Conservation (phyloP, 2,797 vertebrate genomes). For the Pseudomugil tenellus region DNA sequence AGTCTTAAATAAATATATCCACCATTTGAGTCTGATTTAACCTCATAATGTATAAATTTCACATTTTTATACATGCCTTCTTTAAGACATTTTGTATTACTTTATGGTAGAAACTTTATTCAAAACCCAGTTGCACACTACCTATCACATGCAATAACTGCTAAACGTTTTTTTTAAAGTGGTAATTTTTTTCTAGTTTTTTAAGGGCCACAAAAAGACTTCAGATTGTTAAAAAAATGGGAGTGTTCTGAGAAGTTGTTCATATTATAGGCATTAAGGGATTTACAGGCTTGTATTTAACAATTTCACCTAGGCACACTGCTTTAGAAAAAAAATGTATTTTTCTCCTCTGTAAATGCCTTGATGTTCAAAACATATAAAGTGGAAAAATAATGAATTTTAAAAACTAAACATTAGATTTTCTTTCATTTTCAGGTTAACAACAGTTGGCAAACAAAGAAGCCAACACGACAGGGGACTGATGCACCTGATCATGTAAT, state of each 20-base stretch:
- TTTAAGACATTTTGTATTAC: no score
- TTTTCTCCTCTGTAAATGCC: neutral
- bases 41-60: no score
- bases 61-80: no score
- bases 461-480: slow-evolving; percentile 36
- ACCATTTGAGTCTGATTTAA: slow-evolving; percentile 2
- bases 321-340: neutral
- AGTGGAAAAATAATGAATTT: neutral
- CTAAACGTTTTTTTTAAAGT: no score
- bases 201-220: no score
- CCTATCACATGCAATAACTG: no score
- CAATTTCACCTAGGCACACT: neutral
- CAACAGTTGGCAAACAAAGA: slow-evolving; percentile 38
- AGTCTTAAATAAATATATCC: neutral
- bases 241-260: no score
- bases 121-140: no score
- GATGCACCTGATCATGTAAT: slow-evolving; percentile 40
- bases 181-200: no score
- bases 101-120: no score
- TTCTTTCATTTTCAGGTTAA: slow-evolving; percentile 3
- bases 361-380: neutral
- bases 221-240: no score
- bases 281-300: neutral
- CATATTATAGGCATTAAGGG: no score
- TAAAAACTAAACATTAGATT: neutral